phyloP scores from a whole-genome alignment of 2,888 invertebrate species.

The Crossocerus cetratus region DNA sequence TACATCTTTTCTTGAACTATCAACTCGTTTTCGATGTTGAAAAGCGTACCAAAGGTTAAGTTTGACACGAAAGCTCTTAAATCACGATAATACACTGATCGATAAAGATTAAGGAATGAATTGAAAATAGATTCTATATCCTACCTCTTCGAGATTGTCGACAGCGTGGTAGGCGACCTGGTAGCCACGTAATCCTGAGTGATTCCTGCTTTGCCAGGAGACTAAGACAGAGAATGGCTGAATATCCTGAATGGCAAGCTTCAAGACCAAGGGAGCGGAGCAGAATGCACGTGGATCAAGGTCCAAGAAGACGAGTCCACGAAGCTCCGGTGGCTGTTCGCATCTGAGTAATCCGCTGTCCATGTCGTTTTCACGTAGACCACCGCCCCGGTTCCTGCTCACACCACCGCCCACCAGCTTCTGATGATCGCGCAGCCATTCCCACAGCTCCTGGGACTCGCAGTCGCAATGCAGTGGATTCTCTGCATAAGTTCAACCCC shows the following conservation, averaged over 20 bases:
- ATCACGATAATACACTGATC: too few species aligned
- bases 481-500: constrained; percentile 78
- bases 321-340: constrained; percentile 89
- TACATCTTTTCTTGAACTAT: too few species aligned
- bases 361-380: constrained; percentile 68
- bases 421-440: constrained; percentile 93
- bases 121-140: constrained; percentile 10
- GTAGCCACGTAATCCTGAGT: constrained; percentile 90
- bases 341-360: constrained; percentile 81
- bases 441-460: constrained; percentile 93
- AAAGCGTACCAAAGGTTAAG: too few species aligned
- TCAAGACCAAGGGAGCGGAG: constrained; percentile 88
- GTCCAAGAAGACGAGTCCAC: constrained; percentile 86
- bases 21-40: too few species aligned
- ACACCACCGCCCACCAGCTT: constrained; percentile 82
- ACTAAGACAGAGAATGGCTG: constrained; percentile 91
- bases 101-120: neutral
- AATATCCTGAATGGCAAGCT: constrained; percentile 91
- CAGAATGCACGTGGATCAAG: constrained; percentile 90
- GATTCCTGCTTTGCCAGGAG: constrained; percentile 93
- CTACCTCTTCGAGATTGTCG: constrained; percentile 80
- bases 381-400: constrained; percentile 77
- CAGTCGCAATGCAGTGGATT: constrained; percentile 94
- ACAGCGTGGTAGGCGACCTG: constrained; percentile 90
- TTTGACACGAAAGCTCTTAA: too few species aligned